These are phyloP conservation scores for Phoxinus phoxinus DNA, from an alignment of 2,113 vertebrate genomes.

Conservation along the genomic window DNA sequence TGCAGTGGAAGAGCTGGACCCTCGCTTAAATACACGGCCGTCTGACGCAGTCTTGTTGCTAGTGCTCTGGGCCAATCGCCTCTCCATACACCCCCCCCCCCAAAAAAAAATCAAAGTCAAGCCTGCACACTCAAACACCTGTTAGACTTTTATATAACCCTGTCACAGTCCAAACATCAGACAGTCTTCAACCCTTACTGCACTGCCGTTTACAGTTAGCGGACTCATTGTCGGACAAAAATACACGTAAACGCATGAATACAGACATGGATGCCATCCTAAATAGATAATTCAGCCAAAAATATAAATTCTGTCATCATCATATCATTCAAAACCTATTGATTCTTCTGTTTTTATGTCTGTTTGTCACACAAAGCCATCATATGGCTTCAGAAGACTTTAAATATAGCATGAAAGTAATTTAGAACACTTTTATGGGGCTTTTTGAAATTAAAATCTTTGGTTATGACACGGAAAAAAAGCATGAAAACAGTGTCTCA, in stretches of 20 bases:
- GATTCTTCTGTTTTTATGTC: not conserved
- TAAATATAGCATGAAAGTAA: not conserved
- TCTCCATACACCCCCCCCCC: conserved; percentile 18
- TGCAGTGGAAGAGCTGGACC: conserved; percentile 83
- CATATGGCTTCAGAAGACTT: not conserved
- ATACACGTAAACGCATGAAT: not conserved
- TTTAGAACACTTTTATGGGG: not conserved
- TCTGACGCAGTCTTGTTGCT: conserved; percentile 69
- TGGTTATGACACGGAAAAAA: too few relatives aligned
- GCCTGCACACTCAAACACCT: conserved; percentile 47
- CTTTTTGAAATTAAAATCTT: not conserved
- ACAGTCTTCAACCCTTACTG: conserved; percentile 28
- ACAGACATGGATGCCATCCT: not conserved
- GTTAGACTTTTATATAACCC: conserved; percentile 58
- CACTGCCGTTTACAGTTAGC: not conserved
- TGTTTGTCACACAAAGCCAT: not conserved
- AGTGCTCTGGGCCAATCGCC: conserved; percentile 65
- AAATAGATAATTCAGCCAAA: not conserved
- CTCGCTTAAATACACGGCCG: conserved; percentile 73
- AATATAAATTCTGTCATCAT: not conserved
- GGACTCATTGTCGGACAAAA: not conserved
- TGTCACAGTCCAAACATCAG: not conserved
- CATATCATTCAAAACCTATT: not conserved
- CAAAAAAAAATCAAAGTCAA: conserved; percentile 19
- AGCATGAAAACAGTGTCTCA: too few relatives aligned